Evolutionary conservation across 1,140 invertebrate species (phyloP), one percentile per base, ranked within the genome.

Genomic region (Polypedilum vanderplanki): DNA sequence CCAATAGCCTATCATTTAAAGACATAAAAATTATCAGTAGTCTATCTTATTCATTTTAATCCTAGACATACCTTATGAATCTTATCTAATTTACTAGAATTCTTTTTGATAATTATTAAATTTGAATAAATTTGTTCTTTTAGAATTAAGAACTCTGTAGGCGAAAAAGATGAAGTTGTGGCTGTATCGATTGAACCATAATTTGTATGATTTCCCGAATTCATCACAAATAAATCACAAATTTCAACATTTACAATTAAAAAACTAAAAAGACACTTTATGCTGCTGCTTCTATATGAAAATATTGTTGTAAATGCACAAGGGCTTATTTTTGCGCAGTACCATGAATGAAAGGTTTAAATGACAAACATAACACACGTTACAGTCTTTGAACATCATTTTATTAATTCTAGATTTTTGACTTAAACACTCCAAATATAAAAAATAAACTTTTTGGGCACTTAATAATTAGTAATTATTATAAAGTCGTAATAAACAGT

Each of bases 391-490:
- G n/a, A 57, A 57, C 46, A 57, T 57, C n/a, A 57, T 57, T 57
- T 57, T 57, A 12, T n/a, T 57, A 57, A n/a, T n/a, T 57, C 46
- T 57, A 57, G 3, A 57, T 57, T 1, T 57, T 12, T 57, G 46
- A 57, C 46, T 57, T 57, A 57, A 57, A 57, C 2, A 57, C 4
- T n/a, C 46, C 24, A 33, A 15, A n/a, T 57, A 57, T 57, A 57
- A 57, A 46, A 57, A 57, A 57, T 57, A 57, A 15, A 57, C 46
- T 57, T 57, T 57, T 57, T 57, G 46, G 46, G 46, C 46, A 57
- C 46, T 57, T 57, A 57, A 57, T 57, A 57, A 12, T n/a, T 4
- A 57, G 15, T 10, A 46, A 46, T 7, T 46, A 10, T 41, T 12
- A 15, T 46, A 46, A 46, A 33, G 24, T 33, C 1, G 24, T 33